These are phyloP conservation scores for Ephialtes manifestator DNA, from an alignment of 2,888 invertebrate species.

Conservation along the genomic window DNA sequence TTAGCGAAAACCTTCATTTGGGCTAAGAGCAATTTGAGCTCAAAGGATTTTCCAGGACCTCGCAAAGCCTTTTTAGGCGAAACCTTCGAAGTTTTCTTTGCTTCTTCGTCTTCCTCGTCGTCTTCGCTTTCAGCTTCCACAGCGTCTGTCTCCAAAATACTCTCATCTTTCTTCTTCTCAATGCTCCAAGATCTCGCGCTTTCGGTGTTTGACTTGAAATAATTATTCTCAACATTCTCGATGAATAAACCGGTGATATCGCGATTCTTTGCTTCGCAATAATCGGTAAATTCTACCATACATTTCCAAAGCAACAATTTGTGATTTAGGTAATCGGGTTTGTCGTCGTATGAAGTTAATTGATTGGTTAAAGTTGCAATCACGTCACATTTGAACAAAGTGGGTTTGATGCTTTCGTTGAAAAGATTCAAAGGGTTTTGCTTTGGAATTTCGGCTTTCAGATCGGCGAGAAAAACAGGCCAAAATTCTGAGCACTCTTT, in stretches of 20 bases:
- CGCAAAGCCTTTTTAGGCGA: constrained; percentile 55
- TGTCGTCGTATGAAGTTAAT: constrained; percentile 86
- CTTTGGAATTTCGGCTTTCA: constrained; percentile 86
- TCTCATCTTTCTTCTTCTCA: constrained; percentile 80
- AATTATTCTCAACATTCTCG: constrained; percentile 91
- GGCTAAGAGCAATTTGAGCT: constrained; percentile 87
- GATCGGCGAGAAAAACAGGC: constrained; percentile 89
- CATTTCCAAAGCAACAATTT: constrained; percentile 93
- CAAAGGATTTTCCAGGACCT: constrained; percentile 70
- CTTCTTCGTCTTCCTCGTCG: constrained; percentile 74
- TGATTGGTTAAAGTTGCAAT: constrained; percentile 70
- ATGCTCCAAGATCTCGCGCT: constrained; percentile 88
- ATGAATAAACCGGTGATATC: constrained; percentile 94
- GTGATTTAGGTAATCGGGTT: constrained; percentile 92
- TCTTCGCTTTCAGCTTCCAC: constrained; percentile 81
- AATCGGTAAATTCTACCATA: constrained; percentile 91
- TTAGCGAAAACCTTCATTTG: constrained; percentile 92
- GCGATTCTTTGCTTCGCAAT: constrained; percentile 93
- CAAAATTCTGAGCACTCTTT: constrained; percentile 89
- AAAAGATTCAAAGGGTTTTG: constrained; percentile 84
- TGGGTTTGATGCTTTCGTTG: constrained; percentile 83
- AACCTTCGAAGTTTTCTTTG: constrained; percentile 67
- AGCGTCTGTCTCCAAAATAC: constrained; percentile 44
- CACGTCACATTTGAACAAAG: constrained; percentile 76
- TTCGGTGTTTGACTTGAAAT: constrained; percentile 88